Percentiles rank a stretch among this genome's conserved stretches.
These are phyloP conservation scores for Coelogynopora nodosa DNA, from an alignment of 2,888 invertebrate species.

Conservation along the genomic window DNA sequence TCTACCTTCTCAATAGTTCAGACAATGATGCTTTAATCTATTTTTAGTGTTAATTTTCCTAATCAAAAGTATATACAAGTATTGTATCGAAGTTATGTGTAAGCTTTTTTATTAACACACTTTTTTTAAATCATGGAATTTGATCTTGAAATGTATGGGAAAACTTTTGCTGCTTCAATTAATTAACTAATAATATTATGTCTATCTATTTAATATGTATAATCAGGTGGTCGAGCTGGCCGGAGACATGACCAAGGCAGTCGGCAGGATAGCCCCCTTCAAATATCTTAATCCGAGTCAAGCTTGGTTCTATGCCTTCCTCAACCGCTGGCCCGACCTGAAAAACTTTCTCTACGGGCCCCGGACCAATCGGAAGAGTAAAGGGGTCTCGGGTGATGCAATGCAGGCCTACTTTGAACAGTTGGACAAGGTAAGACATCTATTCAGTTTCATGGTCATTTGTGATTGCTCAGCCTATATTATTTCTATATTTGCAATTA, in stretches of 20 bases:
- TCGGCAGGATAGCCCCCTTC: constrained; percentile 40
- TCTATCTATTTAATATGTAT: too few species aligned
- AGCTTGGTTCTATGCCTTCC: constrained; percentile 44
- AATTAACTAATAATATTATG: too few species aligned
- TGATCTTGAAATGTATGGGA: too few species aligned
- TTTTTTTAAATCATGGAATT: too few species aligned
- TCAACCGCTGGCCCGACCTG: constrained; percentile 41
- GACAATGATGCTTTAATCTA: too few species aligned
- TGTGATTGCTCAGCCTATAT: too few species aligned
- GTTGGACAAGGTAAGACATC: constrained; percentile 35
- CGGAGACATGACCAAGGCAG: constrained; percentile 43
- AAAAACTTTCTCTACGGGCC: constrained; percentile 43
- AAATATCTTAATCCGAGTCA: constrained; percentile 43
- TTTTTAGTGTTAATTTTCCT: too few species aligned
- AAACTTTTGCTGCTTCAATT: too few species aligned
- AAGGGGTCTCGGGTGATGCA: constrained; percentile 38
- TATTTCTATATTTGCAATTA: background rate
- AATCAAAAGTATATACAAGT: too few species aligned
- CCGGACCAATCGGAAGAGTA: constrained; percentile 34
- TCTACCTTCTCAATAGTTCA: too few species aligned
- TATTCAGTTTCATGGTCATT: background rate
- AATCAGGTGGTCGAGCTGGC: constrained; percentile 39
- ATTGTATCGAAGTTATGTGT: too few species aligned
- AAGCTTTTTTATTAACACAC: too few species aligned
- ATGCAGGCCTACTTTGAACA: constrained; percentile 42